phyloP scores from a whole-genome alignment of 2,888 invertebrate genomes.

The Nasonia oneida region DNA sequence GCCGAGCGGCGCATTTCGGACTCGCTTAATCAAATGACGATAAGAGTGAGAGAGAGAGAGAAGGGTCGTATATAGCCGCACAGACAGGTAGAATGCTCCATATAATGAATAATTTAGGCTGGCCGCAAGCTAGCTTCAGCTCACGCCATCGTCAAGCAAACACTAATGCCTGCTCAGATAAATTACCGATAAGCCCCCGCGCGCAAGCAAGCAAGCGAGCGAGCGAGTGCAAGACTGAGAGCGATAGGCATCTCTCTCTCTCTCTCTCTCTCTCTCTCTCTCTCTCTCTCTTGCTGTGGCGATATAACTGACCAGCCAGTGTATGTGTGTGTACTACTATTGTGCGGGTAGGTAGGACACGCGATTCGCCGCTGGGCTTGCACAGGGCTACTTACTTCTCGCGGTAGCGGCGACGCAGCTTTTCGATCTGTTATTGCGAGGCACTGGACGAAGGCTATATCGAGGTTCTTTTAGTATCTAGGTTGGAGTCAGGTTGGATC shows the following conservation, averaged over 20 bases:
- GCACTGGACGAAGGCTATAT: background rate
- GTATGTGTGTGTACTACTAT: background rate
- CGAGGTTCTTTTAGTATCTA: too few relatives aligned
- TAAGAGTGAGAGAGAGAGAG: slow-evolving; percentile 19
- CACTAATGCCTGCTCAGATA: slow-evolving; percentile 79
- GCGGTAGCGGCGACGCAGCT: background rate
- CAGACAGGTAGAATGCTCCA: slow-evolving; percentile 62
- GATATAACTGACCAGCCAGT: background rate
- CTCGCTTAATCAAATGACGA: slow-evolving; percentile 62
- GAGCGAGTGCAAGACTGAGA: slow-evolving; percentile 13
- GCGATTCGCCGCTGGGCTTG: background rate
- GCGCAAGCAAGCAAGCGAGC: slow-evolving; percentile 26
- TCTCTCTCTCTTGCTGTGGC: background rate
- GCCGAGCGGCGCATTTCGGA: slow-evolving; percentile 35
- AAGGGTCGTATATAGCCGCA: background rate
- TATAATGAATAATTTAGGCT: slow-evolving; percentile 77
- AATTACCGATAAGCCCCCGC: slow-evolving; percentile 77
- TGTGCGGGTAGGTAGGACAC: background rate
- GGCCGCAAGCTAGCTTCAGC: slow-evolving; percentile 67
- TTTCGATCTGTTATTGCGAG: background rate
- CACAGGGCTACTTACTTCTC: background rate
- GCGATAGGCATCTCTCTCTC: slow-evolving; percentile 14
- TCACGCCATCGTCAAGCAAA: slow-evolving; percentile 78
- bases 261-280: slow-evolving; percentile 3
- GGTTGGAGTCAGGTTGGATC: too few relatives aligned